Evolutionary conservation across 2,797 vertebrate genomes (phyloP).

Genomic region (Sylvilagus floridanus): DNA sequence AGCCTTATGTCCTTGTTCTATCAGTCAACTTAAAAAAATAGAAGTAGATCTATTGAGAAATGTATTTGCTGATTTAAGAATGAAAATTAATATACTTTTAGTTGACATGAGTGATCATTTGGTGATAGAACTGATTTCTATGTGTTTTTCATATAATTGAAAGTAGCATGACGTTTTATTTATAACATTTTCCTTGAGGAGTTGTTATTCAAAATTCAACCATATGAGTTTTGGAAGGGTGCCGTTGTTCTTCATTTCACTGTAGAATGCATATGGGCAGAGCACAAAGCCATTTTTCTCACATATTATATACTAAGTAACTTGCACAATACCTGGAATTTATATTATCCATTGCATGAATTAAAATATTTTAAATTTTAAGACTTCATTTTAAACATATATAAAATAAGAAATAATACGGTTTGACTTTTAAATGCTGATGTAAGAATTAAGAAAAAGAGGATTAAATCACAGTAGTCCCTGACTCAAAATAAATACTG

Average conservation of each 20-base stretch:
- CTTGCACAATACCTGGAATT: neutral
- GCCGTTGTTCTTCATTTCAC: neutral
- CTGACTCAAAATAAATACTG: neutral
- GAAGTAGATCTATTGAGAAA: too few species aligned
- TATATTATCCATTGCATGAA: neutral
- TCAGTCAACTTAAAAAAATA: too few species aligned
- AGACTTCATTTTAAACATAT: neutral
- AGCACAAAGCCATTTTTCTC: neutral
- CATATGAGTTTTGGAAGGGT: neutral
- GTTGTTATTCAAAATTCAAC: neutral
- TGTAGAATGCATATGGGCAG: neutral
- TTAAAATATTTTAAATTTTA: neutral
- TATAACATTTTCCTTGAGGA: neutral
- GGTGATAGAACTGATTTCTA: neutral
- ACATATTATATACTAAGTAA: neutral
- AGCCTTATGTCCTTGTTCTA: too few species aligned
- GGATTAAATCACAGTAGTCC: neutral
- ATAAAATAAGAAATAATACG: neutral
- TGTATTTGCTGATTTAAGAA: neutral
- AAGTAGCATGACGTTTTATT: neutral
- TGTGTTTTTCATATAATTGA: neutral
- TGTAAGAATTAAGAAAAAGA: constrained; percentile 31
- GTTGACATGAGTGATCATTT: neutral
- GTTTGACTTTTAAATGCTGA: neutral
- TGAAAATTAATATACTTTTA: neutral